Evolutionary conservation across 1,140 invertebrate species (phyloP).

Genomic region (Drosophila rufa): DNA sequence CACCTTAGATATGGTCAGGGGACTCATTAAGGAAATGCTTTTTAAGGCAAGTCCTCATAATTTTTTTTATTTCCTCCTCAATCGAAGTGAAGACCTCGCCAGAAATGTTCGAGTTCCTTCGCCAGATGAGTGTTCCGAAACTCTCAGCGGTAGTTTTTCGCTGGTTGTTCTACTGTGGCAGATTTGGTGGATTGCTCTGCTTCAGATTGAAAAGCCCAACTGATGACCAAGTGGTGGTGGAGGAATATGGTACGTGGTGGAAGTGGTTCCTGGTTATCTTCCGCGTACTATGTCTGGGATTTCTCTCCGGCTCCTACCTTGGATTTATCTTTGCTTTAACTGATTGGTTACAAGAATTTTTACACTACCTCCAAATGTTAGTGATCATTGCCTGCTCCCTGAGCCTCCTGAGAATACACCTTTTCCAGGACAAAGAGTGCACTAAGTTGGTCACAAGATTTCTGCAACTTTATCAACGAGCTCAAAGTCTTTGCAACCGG

Average conservation of each 20-base stretch:
- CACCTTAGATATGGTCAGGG: not conserved
- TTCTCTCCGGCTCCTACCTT: not conserved
- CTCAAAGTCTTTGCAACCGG: not conserved
- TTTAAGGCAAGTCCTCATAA: not conserved
- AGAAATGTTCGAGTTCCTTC: conserved; percentile 12
- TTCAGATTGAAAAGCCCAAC: not conserved
- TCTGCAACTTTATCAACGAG: conserved; percentile 21
- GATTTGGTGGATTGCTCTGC: not conserved
- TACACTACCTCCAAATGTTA: not conserved
- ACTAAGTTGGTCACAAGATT: conserved; percentile 26
- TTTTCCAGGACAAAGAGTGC: not conserved
- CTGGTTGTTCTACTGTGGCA: conserved; percentile 5
- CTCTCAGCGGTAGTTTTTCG: conserved; percentile 7
- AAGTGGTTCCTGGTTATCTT: conserved; percentile 19
- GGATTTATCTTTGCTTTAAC: too few relatives aligned
- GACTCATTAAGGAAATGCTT: conserved; percentile 3
- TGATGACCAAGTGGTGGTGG: not conserved
- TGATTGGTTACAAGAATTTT: not conserved
- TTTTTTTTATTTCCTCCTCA: not conserved
- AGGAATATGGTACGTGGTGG: conserved; percentile 1
- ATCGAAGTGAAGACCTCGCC: not conserved
- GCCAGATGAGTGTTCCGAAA: conserved; percentile 4
- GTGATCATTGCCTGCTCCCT: not conserved
- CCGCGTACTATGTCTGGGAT: not conserved
- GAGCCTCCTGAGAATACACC: conserved; percentile 28